Base-by-base conservation (phyloP, 2,113 vertebrate species). In the Taurulus bubalis region DNA sequence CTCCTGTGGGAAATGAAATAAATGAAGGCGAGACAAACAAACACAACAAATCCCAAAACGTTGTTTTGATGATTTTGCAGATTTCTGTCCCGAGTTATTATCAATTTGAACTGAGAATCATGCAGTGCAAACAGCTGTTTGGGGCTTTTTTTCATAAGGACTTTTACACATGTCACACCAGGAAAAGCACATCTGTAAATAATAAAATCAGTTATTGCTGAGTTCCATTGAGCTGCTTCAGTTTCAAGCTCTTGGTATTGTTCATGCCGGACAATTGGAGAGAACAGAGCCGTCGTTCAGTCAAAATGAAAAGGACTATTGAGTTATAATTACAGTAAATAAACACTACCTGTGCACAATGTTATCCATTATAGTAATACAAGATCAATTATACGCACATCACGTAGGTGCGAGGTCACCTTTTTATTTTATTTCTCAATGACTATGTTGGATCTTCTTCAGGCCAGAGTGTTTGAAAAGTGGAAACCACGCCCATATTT, bases 1-100 rank as follows among this genome's bases (percentile, higher is more conserved):
- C 91, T 98, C 97, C 97, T 97, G 85, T 26, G 73, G 58, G 58
- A 34, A 69, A 71, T 16, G 28, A 80, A 36, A 49, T 18, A 68
- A 0, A 79, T 9, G 6, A 32, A 12, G 30, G 16, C 7, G 15
- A 60, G 8, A 36, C 60, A 22, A 66, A 24, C 40, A 34, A 66
- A 24, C 40, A 66, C 12, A 38, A 9, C 26, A 2, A 12, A 40
- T 26, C 62, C 15, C 28, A 6, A 59, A 32, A 3, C 45, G 3
- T 18, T 63, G 28, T 32, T 60, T 60, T 45, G 24, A 51, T 51
- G 20, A 67, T 28, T 45, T 42, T 18, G 11, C 12, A 42, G 63
- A 26, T 65, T 26, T 15, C 42, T 45, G 42, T 45, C 15, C 11
- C 1, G 42, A 12, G 42, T 45, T 45, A n/a, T 53, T 10, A n/a